Base-by-base conservation (phyloP, 2,888 invertebrate species). In the Odontocolon sp. region DNA sequence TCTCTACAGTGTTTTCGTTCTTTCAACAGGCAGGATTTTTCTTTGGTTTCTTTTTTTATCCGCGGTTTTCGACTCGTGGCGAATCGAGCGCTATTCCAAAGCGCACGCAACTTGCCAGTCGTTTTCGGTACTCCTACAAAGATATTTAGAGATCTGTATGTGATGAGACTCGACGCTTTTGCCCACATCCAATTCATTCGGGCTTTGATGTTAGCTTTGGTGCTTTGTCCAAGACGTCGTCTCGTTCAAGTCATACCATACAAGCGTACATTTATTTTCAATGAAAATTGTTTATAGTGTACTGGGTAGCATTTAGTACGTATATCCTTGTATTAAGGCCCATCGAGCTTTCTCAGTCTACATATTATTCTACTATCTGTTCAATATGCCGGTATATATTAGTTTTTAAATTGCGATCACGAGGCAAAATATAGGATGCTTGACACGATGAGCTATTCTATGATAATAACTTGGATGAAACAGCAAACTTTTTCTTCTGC, bases 161-260 rank as follows among this genome's bases (percentile, higher is more conserved):
- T n/a, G n/a, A n/a, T n/a, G n/a, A n/a, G 47, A 52, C 40, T 26
- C 4, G 26, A 11, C 38, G 31, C 50, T 38, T 38, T 47, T 31
- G 42, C 21, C 38, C 45, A 36, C n/a, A 33, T 38, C 21, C 11
- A n/a, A n/a, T 47, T 66, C 26, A 31, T 14, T 47, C 54, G 67
- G 64, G 47, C 61, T 28, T 67, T 56, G 38, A 63, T 68, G 61
- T 47, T 52, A 45, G 47, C 77, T 77, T 77, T 77, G 74, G 74
- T 64, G 67, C 79, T 77, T 79, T 77, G 72, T 66, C 61, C 21
- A 52, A 33, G n/a, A n/a, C n/a, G n/a, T n/a, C n/a, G n/a, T n/a
- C n/a, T n/a, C n/a, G n/a, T n/a, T 71, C 76, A 67, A 50, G 42
- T 68, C 72, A 77, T 67, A 40, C 45, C 63, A 47, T 54, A 64